Evolutionary conservation across 2,113 vertebrate species (phyloP).

Genomic region (Podiceps cristatus): DNA sequence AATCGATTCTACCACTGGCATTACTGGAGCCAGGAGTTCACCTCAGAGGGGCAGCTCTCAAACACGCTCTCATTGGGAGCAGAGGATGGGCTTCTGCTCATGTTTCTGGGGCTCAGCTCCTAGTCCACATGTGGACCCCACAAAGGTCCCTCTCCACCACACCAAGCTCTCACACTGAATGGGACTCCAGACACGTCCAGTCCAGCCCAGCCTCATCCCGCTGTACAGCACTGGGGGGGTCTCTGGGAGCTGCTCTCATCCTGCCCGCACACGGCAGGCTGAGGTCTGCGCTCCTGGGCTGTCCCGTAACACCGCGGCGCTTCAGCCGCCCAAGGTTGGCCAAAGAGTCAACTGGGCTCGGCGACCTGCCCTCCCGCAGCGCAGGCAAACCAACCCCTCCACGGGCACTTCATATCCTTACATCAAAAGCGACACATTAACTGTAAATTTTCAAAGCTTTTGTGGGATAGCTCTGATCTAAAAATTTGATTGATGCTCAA

Average conservation of each 20-base stretch:
- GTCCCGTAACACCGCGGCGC: accelerated
- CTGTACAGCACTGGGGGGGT: neutral
- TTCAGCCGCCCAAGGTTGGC: neutral
- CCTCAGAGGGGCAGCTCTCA: neutral
- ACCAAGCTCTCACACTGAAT: neutral
- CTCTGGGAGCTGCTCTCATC: neutral
- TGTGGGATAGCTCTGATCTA: neutral
- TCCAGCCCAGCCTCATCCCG: neutral
- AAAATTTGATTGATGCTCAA: neutral
- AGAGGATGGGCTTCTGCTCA: neutral
- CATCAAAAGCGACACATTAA: neutral
- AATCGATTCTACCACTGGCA: neutral
- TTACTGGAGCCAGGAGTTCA: neutral
- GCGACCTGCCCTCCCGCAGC: accelerated
- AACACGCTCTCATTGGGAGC: neutral
- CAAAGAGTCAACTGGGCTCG: neutral
- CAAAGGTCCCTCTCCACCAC: neutral
- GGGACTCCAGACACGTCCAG: neutral
- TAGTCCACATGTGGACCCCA: accelerated
- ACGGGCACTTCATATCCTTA: accelerated
- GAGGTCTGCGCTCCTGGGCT: neutral
- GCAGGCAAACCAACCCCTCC: accelerated
- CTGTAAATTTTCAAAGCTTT: neutral
- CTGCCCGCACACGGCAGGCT: neutral
- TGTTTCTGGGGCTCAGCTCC: neutral